Conservation (phyloP, 2,113 vertebrate species). For the Salvator merianae region DNA sequence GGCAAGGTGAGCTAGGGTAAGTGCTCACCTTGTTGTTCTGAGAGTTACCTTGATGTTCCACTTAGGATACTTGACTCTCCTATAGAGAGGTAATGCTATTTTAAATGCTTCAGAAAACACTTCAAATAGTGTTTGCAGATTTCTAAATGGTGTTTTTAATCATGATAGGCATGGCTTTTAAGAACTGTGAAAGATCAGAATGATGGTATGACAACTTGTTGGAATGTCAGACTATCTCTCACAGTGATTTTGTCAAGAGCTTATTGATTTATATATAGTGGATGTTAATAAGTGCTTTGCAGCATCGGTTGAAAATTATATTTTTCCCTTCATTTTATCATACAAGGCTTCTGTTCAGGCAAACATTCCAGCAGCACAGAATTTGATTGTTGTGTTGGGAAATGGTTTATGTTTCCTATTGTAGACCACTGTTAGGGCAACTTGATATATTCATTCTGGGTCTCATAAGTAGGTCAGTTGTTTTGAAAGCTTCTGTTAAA, state of each 20-base stretch:
- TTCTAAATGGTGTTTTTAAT: background rate
- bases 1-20: no score
- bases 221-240: background rate
- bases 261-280: slow-evolving; percentile 1
- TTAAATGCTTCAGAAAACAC: no score
- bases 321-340: background rate
- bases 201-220: background rate
- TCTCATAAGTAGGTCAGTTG: slow-evolving; percentile 2
- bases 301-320: background rate
- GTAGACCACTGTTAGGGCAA: background rate
- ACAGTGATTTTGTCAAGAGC: background rate
- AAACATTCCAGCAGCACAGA: background rate
- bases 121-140: background rate
- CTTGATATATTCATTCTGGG: background rate
- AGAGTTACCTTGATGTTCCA: no score
- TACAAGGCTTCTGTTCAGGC: background rate
- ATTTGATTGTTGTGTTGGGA: background rate
- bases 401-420: background rate
- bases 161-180: background rate
- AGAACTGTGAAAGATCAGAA: background rate
- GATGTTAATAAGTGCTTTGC: background rate
- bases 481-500: slow-evolving; percentile 9
- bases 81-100: no score
- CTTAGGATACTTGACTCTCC: no score
- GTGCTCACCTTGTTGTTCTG: no score